Conservation (phyloP, 2,797 vertebrate genomes). For the Cygnus olor region DNA sequence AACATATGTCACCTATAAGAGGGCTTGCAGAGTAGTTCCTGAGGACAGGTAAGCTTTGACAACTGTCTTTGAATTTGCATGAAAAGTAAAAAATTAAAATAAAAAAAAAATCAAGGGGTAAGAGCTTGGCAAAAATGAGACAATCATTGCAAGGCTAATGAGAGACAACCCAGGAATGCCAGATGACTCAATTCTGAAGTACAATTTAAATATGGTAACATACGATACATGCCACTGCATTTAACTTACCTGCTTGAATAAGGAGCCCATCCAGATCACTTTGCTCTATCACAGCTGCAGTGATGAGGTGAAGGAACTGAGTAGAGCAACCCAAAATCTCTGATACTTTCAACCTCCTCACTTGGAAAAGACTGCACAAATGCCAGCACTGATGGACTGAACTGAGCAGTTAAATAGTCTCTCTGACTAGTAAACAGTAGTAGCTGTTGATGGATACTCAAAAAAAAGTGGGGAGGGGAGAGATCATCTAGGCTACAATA, state of each 20-base stretch:
- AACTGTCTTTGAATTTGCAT: not conserved
- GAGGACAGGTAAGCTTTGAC: not conserved
- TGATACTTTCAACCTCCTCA: not conserved
- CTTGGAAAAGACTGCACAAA: not conserved
- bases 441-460: not conserved
- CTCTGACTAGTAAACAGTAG: not conserved
- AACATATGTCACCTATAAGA: not conserved
- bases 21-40: not conserved
- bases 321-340: not conserved
- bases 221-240: not conserved
- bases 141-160: not conserved
- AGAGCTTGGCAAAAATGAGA: not conserved
- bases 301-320: not conserved
- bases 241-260: not conserved
- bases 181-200: not conserved
- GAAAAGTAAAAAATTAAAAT: not conserved
- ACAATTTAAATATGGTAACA: not conserved
- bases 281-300: not conserved
- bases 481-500: not conserved
- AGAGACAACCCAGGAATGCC: not conserved
- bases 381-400: not conserved
- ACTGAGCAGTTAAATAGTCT: not conserved
- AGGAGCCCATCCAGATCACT: not conserved
- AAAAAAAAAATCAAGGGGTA: not conserved
- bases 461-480: accelerated